These are phyloP conservation scores for Lampris incognitus DNA, from an alignment of 2,113 vertebrate genomes.

Conservation along the genomic window DNA sequence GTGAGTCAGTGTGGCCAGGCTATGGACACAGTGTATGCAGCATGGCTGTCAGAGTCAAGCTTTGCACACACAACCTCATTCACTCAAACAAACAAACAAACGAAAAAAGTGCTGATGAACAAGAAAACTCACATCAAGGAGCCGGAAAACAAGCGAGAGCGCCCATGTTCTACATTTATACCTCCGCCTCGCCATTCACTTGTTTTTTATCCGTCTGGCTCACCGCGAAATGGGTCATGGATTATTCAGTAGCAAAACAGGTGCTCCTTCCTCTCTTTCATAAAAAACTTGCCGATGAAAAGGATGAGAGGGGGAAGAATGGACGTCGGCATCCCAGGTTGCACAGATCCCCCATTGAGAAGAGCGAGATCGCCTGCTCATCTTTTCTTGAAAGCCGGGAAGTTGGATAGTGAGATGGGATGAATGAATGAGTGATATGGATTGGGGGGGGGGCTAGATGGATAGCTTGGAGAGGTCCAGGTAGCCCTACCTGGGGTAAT, in stretches of 20 bases:
- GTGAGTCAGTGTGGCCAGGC: too few relatives aligned
- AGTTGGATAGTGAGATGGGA: conserved; percentile 68
- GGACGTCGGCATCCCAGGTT: conserved; percentile 39
- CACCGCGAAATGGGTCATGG: conserved; percentile 78
- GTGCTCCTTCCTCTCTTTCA: conserved; percentile 77
- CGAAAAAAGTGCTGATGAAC: conserved; percentile 63
- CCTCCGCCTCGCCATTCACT: conserved; percentile 70
- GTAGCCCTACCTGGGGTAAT: conserved; percentile 80
- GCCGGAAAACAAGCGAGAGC: conserved; percentile 27
- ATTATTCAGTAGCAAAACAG: conserved; percentile 81
- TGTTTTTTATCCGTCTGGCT: conserved; percentile 62
- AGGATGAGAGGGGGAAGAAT: conserved; percentile 70
- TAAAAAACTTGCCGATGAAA: conserved; percentile 69
- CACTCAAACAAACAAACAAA: conserved; percentile 4
- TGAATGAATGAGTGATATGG: conserved; percentile 72
- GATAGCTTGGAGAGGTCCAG: conserved; percentile 66
- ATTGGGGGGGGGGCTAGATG: conserved; percentile 40
- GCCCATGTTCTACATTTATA: conserved; percentile 47
- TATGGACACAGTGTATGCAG: too few relatives aligned
- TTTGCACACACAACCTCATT: conserved; percentile 24
- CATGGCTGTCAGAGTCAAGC: neutral
- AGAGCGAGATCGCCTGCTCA: conserved; percentile 67
- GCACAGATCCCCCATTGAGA: conserved; percentile 80
- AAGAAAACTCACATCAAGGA: conserved; percentile 40
- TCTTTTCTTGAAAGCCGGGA: conserved; percentile 70